A percentile compares a stretch with the other conserved stretches of the same genome.
Evolutionary conservation across 2,888 invertebrate species (phyloP).

Genomic region (Brachyopa scutellaris): DNA sequence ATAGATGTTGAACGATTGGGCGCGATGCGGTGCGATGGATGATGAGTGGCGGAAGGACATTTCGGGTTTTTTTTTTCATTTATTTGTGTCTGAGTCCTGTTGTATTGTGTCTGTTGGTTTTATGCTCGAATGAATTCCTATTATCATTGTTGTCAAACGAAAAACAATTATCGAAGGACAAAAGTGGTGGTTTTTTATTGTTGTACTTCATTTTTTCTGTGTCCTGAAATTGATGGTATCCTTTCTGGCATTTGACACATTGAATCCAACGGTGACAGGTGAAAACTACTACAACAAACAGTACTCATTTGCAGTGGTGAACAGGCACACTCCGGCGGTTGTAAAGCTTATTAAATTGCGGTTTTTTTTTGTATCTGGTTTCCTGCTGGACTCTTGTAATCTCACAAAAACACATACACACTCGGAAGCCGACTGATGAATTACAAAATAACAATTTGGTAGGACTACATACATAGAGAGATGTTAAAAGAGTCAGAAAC

Average conservation of each 20-base stretch:
- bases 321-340: too few relatives aligned
- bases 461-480: not conserved
- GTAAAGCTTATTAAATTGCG: conserved; percentile 42
- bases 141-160: conserved; percentile 49
- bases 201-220: not conserved
- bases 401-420: too few relatives aligned
- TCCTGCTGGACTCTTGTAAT: too few relatives aligned
- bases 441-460: conserved; percentile 41
- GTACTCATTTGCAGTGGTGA: too few relatives aligned
- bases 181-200: not conserved
- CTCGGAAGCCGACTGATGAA: conserved; percentile 21
- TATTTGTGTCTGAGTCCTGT: not conserved
- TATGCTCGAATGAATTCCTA: conserved; percentile 35
- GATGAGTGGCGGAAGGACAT: conserved; percentile 34
- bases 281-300: conserved; percentile 2
- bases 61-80: not conserved
- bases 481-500: not conserved
- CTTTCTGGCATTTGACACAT: conserved; percentile 42
- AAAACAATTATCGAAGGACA: conserved; percentile 60
- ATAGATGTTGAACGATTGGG: conserved; percentile 29
- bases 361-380: too few relatives aligned
- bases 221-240: conserved; percentile 31
- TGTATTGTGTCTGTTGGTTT: not conserved
- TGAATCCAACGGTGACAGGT: conserved; percentile 48
- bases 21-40: too few relatives aligned